These are phyloP conservation scores for Iguana delicatissima DNA, from an alignment of 2,797 vertebrate species.

Conservation along the genomic window DNA sequence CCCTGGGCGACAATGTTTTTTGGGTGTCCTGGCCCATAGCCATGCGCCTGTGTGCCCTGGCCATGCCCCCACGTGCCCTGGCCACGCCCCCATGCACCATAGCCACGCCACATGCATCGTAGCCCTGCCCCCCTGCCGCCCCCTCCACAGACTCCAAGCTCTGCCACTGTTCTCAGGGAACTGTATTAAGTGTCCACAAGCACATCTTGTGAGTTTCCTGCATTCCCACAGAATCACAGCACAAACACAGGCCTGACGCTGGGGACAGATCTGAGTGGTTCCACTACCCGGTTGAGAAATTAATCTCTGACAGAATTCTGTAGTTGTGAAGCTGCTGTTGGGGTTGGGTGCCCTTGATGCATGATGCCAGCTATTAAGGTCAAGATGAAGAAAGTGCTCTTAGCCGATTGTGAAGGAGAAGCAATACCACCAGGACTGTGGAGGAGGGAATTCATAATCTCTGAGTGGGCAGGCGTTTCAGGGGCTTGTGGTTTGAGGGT, in stretches of 20 bases:
- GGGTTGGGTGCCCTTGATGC: not conserved
- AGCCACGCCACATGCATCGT: no score
- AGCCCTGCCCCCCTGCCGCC: no score
- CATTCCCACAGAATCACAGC: not conserved
- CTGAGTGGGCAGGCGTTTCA: not conserved
- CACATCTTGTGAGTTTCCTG: not conserved
- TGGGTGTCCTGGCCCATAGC: no score
- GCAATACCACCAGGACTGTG: not conserved
- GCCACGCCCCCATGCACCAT: no score
- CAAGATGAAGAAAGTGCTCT: conserved; percentile 12
- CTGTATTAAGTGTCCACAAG: not conserved
- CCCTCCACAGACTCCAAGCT: no score
- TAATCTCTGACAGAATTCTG: not conserved
- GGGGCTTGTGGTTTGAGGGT: not conserved
- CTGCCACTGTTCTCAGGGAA: not conserved
- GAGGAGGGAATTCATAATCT: not conserved
- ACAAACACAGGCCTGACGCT: not conserved
- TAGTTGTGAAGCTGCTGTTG: not conserved
- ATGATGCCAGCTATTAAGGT: not conserved
- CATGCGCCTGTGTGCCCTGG: no score
- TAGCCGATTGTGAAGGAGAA: conserved; percentile 12
- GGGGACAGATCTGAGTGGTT: not conserved
- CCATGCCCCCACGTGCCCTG: no score
- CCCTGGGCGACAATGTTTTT: no score
- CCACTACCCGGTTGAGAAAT: not conserved